Evolutionary conservation across 23 tunicate genomes (phyloP).

Genomic region (Halocynthia roretzi): DNA sequence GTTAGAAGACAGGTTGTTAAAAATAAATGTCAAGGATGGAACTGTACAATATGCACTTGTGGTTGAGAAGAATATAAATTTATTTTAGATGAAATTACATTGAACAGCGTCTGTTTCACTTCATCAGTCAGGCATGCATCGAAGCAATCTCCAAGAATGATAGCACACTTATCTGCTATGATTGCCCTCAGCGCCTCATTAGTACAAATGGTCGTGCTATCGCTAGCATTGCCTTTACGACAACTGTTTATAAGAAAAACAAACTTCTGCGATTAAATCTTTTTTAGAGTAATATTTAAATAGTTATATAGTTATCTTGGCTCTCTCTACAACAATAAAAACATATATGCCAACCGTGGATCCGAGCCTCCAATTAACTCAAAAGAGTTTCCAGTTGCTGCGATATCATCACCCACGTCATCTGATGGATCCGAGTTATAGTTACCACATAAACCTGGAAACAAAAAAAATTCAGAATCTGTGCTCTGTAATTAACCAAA

Average conservation of each 20-base stretch:
- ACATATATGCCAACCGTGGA: constrained; percentile 5
- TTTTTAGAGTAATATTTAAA: background rate
- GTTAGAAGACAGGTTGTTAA: too few relatives aligned
- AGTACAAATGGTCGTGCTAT: background rate
- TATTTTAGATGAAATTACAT: too few relatives aligned
- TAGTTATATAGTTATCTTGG: background rate
- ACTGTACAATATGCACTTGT: too few relatives aligned
- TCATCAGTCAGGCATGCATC: background rate
- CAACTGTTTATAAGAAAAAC: background rate
- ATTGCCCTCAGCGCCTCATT: constrained; percentile 8
- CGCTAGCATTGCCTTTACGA: constrained; percentile 7
- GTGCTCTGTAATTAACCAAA: too few relatives aligned
- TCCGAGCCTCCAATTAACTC: constrained; percentile 15
- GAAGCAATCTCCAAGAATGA: background rate
- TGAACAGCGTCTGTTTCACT: background rate
- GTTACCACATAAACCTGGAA: constrained; percentile 31
- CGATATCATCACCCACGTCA: constrained; percentile 7
- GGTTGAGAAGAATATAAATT: too few relatives aligned
- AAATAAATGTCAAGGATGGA: too few relatives aligned
- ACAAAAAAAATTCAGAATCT: too few relatives aligned
- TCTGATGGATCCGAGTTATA: background rate
- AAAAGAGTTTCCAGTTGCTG: background rate
- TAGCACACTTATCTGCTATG: constrained; percentile 16
- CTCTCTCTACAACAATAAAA: background rate
- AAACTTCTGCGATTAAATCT: background rate